Conservation (phyloP, 1,140 invertebrate genomes). For the Papilio dardanus region DNA sequence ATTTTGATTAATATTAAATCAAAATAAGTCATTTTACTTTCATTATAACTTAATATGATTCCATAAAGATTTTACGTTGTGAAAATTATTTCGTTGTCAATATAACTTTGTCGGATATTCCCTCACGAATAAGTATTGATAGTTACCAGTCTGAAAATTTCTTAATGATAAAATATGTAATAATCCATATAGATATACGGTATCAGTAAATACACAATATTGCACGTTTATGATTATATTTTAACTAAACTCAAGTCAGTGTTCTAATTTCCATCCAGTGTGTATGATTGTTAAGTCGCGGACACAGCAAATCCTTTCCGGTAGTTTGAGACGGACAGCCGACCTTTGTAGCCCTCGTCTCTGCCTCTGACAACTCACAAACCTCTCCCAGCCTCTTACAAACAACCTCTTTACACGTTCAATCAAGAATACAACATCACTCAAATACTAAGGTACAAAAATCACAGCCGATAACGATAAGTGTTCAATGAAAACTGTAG, state of each 20-base stretch:
- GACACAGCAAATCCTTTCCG: constrained; percentile 71
- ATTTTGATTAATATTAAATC: not conserved
- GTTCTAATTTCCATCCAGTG: constrained; percentile 30
- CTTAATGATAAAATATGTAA: too few species aligned
- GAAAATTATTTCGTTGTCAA: too few species aligned
- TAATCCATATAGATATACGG: too few species aligned
- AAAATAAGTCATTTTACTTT: too few species aligned
- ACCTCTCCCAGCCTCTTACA: constrained; percentile 64
- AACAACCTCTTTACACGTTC: constrained; percentile 58
- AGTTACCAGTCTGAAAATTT: too few species aligned
- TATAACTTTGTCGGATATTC: too few species aligned
- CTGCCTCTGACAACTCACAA: constrained; percentile 72
- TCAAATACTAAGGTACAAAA: constrained; percentile 43
- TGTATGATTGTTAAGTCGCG: constrained; percentile 46
- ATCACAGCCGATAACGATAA: constrained; percentile 23
- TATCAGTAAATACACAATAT: too few species aligned
- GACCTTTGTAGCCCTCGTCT: constrained; percentile 65
- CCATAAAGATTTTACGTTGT: too few species aligned
- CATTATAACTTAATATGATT: too few species aligned
- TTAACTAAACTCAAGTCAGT: not conserved
- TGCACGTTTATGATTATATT: too few species aligned
- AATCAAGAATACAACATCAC: constrained; percentile 56
- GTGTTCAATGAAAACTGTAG: not conserved
- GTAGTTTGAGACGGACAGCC: constrained; percentile 53
- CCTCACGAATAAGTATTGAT: too few species aligned